phyloP scores from a whole-genome alignment of 2,888 invertebrate species.

The Lepidonotus clava region DNA sequence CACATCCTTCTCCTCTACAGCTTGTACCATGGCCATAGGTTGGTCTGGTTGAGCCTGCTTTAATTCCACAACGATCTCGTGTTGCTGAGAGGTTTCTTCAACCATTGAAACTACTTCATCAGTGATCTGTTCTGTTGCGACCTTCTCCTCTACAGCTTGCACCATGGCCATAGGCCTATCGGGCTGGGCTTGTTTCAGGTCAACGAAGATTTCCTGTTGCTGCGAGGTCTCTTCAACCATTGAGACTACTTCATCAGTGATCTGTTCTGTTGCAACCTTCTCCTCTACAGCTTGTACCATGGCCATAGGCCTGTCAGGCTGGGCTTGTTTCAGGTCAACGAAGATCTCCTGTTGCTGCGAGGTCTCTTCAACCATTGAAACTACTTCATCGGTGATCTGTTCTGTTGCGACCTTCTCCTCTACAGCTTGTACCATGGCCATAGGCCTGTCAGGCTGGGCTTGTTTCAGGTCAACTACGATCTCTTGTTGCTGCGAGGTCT shows the following conservation, averaged over 20 bases:
- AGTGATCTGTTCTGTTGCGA: conserved; percentile 50
- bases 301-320: neutral
- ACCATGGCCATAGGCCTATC: conserved; percentile 22
- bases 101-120: conserved; percentile 10
- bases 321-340: conserved; percentile 56
- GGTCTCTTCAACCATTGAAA: neutral
- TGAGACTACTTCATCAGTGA: conserved; percentile 49
- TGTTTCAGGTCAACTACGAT: conserved; percentile 55
- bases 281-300: conserved; percentile 30
- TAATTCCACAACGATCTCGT: conserved; percentile 59
- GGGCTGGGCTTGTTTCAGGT: conserved; percentile 45
- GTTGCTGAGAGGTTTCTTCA: conserved; percentile 31
- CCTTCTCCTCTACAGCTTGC: neutral
- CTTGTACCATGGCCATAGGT: conserved; percentile 21
- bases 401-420: conserved; percentile 16
- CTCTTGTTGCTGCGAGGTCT: conserved; percentile 59
- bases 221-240: conserved; percentile 54
- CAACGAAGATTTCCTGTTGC: conserved; percentile 60
- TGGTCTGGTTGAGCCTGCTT: neutral
- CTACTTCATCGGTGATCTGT: conserved; percentile 43
- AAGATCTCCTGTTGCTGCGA: conserved; percentile 51
- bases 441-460: conserved; percentile 37
- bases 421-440: neutral
- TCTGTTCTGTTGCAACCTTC: conserved; percentile 46
- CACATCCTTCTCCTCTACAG: conserved; percentile 19